A percentile compares a stretch with the other conserved stretches of the same genome.
Evolutionary conservation across 2,113 vertebrate genomes (phyloP).

Genomic region (Lepisosteus osseus): DNA sequence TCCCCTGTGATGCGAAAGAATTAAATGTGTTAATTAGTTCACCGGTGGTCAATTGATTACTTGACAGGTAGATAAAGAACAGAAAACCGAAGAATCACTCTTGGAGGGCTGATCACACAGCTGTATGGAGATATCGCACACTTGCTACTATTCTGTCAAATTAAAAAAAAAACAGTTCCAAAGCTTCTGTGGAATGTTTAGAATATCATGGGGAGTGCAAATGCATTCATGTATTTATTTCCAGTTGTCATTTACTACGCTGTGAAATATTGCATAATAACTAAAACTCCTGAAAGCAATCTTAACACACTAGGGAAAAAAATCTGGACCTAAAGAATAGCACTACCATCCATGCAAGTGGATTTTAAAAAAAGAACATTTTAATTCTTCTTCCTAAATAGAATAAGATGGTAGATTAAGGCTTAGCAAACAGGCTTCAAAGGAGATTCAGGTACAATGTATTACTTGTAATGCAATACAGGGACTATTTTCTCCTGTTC

Average conservation of each 20-base stretch:
- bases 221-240: too few species aligned
- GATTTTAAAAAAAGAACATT: not conserved
- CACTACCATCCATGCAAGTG: not conserved
- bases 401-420: not conserved
- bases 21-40: slow-evolving; percentile 2
- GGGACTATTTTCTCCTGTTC: not conserved
- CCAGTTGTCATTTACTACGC: too few species aligned
- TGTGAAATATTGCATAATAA: too few species aligned
- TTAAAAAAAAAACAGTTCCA: too few species aligned
- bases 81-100: not conserved
- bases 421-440: not conserved
- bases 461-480: not conserved
- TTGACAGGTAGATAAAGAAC: not conserved
- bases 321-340: too few species aligned
- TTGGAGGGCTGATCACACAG: not conserved
- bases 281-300: too few species aligned
- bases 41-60: not conserved
- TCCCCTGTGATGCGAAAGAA: not conserved
- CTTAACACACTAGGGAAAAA: too few species aligned
- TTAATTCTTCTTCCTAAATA: not conserved
- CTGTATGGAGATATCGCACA: not conserved
- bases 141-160: not conserved
- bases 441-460: not conserved
- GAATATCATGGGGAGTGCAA: too few species aligned
- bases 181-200: too few species aligned